Evolutionary conservation across 2,888 invertebrate genomes (phyloP).

Genomic region (Mesodorylaimus sp.): DNA sequence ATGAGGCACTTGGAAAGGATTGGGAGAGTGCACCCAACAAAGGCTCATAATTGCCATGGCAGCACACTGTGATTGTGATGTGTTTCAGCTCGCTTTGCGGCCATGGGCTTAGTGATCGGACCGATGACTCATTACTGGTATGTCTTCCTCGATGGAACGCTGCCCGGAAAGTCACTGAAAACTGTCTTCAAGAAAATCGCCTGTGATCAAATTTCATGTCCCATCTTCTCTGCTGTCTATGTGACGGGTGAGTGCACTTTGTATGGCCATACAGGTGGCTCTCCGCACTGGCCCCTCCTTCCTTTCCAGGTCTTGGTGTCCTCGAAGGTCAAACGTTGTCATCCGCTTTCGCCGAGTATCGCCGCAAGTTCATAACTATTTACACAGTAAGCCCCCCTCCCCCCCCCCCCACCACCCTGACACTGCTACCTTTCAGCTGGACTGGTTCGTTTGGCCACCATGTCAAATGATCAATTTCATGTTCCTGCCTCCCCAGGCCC

Average conservation of each 20-base stretch:
- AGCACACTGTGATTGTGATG: neutral
- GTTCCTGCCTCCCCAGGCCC: conserved; percentile 55
- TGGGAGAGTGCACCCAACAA: neutral
- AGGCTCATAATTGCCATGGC: neutral
- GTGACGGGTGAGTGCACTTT: conserved; percentile 25
- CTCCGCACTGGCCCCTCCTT: too few relatives aligned
- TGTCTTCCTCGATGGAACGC: conserved; percentile 45
- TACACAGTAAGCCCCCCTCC: conserved; percentile 8
- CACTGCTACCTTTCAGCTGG: conserved; percentile 49
- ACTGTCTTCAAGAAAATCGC: conserved; percentile 53
- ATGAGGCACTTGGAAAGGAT: too few relatives aligned
- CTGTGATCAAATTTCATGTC: conserved; percentile 32
- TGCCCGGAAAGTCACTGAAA: conserved; percentile 37
- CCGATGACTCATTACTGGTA: conserved; percentile 73
- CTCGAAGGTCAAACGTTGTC: conserved; percentile 48
- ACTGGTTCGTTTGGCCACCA: conserved; percentile 76
- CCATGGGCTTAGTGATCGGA: conserved; percentile 56
- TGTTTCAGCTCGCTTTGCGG: conserved; percentile 45
- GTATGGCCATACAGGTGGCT: too few relatives aligned
- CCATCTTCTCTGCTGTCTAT: conserved; percentile 35
- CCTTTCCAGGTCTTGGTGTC: conserved; percentile 46
- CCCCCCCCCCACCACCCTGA: too few relatives aligned
- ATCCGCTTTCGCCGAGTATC: conserved; percentile 7
- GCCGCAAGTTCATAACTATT: conserved; percentile 4
- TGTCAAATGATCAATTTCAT: conserved; percentile 74